A percentile compares a stretch with the other conserved stretches of the same genome.
Conservation (phyloP, 2,797 vertebrate genomes). For the Sandelia bainsii region DNA sequence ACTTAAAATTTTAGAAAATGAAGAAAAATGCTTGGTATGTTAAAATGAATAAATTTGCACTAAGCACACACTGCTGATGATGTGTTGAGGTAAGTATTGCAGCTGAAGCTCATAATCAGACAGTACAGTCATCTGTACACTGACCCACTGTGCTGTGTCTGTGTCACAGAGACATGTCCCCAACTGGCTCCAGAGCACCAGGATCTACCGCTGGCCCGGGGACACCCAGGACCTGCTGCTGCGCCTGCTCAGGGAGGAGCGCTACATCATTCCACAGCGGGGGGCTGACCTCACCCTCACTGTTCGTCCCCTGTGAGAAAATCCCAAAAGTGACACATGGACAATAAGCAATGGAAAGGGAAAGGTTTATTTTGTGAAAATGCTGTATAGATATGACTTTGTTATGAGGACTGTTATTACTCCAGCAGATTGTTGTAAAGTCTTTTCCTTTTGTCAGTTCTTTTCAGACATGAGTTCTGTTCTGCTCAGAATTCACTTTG, state of each 20-base stretch:
- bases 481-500: background rate
- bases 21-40: too few species aligned
- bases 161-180: slow-evolving; percentile 89
- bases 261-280: slow-evolving; percentile 88
- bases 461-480: background rate
- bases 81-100: too few species aligned
- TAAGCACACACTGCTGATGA: too few species aligned
- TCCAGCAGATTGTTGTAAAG: background rate
- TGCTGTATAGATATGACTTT: background rate
- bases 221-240: slow-evolving; percentile 91
- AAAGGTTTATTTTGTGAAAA: too few species aligned
- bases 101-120: background rate
- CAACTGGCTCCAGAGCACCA: slow-evolving; percentile 93
- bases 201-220: slow-evolving; percentile 91
- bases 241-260: slow-evolving; percentile 91
- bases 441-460: too few species aligned
- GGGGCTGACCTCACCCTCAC: slow-evolving; percentile 90
- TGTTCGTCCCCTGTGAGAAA: slow-evolving; percentile 83
- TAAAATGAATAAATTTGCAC: too few species aligned
- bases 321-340: too few species aligned
- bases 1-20: too few species aligned
- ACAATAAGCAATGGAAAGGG: background rate
- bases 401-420: background rate
- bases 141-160: background rate
- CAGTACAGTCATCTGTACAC: background rate